Percentiles rank a stretch among this genome's conserved stretches.
Conservation (phyloP, 2,113 vertebrate genomes). For the Cyanoderma ruficeps region DNA sequence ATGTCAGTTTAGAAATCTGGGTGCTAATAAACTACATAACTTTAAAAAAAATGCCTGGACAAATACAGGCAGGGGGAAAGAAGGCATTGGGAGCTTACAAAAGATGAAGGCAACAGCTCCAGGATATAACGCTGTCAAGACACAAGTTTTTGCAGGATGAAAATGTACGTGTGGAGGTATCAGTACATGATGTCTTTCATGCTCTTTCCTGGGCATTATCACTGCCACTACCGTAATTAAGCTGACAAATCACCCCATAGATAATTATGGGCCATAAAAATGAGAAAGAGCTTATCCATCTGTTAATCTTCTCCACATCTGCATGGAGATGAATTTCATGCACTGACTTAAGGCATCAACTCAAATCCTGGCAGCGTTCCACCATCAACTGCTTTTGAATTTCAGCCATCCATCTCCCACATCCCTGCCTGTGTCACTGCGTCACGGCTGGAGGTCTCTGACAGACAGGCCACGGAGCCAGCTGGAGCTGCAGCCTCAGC, state of each 20-base stretch:
- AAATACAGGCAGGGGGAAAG: neutral
- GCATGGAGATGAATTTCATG: neutral
- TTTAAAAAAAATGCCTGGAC: neutral
- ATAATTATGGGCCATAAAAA: neutral
- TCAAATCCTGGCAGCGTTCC: neutral
- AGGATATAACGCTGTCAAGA: neutral
- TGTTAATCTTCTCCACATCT: neutral
- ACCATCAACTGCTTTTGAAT: fast-evolving
- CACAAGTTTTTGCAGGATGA: neutral
- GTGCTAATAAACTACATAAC: neutral
- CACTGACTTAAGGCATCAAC: neutral
- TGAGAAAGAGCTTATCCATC: neutral
- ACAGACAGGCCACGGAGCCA: neutral
- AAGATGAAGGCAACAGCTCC: neutral
- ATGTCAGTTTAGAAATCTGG: neutral
- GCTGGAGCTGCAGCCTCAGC: neutral
- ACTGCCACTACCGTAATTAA: neutral
- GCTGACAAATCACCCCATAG: neutral
- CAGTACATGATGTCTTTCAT: fast-evolving
- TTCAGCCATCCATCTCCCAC: neutral
- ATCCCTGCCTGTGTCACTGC: neutral
- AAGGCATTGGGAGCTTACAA: neutral
- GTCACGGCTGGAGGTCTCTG: neutral
- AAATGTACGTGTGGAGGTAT: neutral
- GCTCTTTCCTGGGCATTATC: neutral